Conservation (phyloP, 2,797 vertebrate species). For the Epinephelus malabaricus region DNA sequence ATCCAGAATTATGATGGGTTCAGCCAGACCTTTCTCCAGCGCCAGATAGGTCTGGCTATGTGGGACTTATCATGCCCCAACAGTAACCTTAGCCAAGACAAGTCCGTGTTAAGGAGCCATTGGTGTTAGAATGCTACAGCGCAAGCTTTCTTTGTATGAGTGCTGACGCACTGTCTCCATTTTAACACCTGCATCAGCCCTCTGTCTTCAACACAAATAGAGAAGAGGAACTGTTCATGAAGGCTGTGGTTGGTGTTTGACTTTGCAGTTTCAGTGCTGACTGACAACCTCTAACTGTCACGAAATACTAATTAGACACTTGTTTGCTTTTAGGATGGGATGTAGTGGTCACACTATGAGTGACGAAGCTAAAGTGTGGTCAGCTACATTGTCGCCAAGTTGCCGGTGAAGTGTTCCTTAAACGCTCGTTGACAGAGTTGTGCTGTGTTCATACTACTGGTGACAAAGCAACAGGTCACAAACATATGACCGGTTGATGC, state of each 20-base stretch:
- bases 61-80: too few species aligned
- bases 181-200: neutral
- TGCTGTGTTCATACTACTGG: too few species aligned
- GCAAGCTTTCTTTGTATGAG: neutral
- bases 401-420: too few species aligned
- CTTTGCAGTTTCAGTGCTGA: neutral
- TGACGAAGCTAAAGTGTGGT: too few species aligned
- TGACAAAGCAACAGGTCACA: too few species aligned
- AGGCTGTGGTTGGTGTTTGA: conserved; percentile 3
- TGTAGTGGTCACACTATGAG: too few species aligned
- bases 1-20: too few species aligned
- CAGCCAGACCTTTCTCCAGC: too few species aligned
- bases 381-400: too few species aligned
- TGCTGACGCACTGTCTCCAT: neutral
- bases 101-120: neutral
- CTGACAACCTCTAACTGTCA: conserved; percentile 1
- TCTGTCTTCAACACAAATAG: neutral
- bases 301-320: neutral
- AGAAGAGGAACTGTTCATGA: conserved; percentile 7
- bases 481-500: too few species aligned
- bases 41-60: too few species aligned
- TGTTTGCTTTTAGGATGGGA: neutral
- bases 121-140: neutral
- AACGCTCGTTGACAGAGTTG: too few species aligned
- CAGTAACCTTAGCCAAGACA: neutral